These are phyloP conservation scores for Dasysyrphus tricinctus DNA, from an alignment of 2,888 invertebrate species.

Conservation along the genomic window DNA sequence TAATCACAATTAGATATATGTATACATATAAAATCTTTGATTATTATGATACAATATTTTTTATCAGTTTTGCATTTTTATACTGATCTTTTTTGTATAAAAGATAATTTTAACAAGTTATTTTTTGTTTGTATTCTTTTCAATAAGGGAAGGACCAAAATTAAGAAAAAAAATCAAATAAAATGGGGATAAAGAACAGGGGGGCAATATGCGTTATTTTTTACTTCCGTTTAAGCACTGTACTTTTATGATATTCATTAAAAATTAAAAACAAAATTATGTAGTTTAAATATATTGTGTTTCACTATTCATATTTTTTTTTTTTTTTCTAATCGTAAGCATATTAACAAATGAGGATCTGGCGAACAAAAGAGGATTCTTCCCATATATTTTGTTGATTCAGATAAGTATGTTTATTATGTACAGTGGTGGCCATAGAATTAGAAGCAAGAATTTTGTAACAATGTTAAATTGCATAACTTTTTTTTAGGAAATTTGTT, in stretches of 20 bases:
- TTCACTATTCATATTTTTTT: too few relatives aligned
- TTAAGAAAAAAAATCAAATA: slow-evolving; percentile 16
- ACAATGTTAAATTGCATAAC: too few relatives aligned
- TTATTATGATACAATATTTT: slow-evolving; percentile 32
- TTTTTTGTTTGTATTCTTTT: slow-evolving; percentile 24
- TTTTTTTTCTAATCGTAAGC: too few relatives aligned
- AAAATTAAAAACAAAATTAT: slow-evolving; percentile 55
- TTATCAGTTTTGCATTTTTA: slow-evolving; percentile 55
- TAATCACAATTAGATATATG: slow-evolving; percentile 33
- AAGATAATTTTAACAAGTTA: neutral
- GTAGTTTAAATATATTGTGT: slow-evolving; percentile 49
- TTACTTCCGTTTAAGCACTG: slow-evolving; percentile 49
- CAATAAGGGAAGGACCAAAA: slow-evolving; percentile 11
- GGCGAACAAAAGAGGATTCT: too few relatives aligned
- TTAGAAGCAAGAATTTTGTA: too few relatives aligned
- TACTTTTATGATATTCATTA: slow-evolving; percentile 61
- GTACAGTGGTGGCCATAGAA: too few relatives aligned
- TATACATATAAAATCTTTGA: slow-evolving; percentile 8
- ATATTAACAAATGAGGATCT: too few relatives aligned
- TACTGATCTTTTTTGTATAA: slow-evolving; percentile 30
- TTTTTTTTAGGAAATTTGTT: too few relatives aligned
- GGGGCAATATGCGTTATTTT: slow-evolving; percentile 10
- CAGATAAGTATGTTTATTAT: too few relatives aligned
- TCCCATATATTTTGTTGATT: too few relatives aligned
- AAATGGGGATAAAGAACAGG: slow-evolving; percentile 3